phyloP scores from a whole-genome alignment of 2,797 vertebrate genomes.

The Coreius guichenoti region DNA sequence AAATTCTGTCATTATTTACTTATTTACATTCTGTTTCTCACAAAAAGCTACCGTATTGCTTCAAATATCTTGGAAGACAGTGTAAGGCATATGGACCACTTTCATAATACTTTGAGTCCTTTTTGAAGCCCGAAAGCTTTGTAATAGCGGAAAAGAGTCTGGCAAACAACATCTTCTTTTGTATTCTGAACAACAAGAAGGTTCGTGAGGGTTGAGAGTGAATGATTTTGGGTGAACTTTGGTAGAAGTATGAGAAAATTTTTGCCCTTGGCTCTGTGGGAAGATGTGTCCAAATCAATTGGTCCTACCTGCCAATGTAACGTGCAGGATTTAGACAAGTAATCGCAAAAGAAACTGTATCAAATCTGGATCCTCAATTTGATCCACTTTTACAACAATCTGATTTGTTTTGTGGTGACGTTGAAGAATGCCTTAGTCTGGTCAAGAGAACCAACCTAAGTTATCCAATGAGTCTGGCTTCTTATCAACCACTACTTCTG shows the following conservation, averaged over 20 bases:
- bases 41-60: background rate
- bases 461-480: constrained; percentile 27
- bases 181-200: background rate
- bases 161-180: background rate
- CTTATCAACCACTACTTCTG: constrained; percentile 30
- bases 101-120: background rate
- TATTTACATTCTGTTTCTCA: background rate
- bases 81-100: background rate
- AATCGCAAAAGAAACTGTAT: constrained; percentile 26
- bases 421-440: constrained; percentile 51
- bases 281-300: constrained; percentile 19
- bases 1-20: background rate
- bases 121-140: background rate
- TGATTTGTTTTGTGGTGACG: constrained; percentile 48
- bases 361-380: constrained; percentile 26
- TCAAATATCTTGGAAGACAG: constrained; percentile 1
- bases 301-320: constrained; percentile 8
- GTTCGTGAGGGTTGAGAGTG: background rate
- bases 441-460: constrained; percentile 33
- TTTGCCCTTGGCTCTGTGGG: background rate
- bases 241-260: background rate
- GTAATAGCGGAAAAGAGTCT: background rate
- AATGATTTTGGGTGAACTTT: background rate
- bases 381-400: constrained; percentile 44
- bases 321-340: constrained; percentile 4